Conservation (phyloP, 2,113 vertebrate genomes). For the Myrmecophaga tridactyla region DNA sequence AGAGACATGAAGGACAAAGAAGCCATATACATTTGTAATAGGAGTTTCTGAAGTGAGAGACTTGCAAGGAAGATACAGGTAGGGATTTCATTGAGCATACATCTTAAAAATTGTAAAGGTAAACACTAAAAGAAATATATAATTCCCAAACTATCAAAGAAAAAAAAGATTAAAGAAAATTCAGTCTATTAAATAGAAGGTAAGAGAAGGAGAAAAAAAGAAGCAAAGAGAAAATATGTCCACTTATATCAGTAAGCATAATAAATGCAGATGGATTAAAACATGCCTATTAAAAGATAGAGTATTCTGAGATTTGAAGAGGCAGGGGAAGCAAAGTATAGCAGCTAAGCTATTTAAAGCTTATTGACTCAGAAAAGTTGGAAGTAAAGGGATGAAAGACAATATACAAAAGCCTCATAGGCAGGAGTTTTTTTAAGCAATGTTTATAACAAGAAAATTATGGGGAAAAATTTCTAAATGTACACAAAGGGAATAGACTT, state of each 20-base stretch:
- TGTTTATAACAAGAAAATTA: background rate
- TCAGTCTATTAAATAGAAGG: background rate
- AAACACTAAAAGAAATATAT: no score
- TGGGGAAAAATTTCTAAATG: background rate
- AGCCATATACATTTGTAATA: background rate
- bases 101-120: background rate
- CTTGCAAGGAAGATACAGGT: background rate
- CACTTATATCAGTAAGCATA: background rate
- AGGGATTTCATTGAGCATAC: background rate
- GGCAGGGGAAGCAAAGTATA: background rate
- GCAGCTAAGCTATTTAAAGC: background rate
- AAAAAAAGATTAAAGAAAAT: constrained; percentile 24
- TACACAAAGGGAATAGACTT: background rate
- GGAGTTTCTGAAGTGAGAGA: background rate
- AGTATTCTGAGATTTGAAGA: background rate
- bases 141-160: background rate
- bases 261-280: background rate
- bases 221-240: background rate
- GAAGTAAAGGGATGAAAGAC: background rate
- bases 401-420: background rate
- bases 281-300: background rate
- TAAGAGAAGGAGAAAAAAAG: background rate
- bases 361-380: background rate
- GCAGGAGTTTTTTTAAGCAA: background rate
- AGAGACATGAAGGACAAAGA: background rate